Evolutionary conservation across 2,797 vertebrate genomes (phyloP).

Genomic region (Catharus ustulatus): DNA sequence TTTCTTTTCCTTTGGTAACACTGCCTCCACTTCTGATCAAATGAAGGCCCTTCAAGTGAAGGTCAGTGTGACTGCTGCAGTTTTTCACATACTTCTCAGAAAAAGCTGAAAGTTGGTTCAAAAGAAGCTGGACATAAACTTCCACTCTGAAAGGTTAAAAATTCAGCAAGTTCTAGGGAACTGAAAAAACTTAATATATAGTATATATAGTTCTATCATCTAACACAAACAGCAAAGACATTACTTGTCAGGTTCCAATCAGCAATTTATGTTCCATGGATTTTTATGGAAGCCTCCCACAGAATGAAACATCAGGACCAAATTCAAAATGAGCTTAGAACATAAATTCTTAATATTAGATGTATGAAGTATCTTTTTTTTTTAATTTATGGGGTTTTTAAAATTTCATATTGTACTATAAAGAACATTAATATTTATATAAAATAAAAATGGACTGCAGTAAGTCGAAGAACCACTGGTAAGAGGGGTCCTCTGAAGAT

Average conservation of each 20-base stretch:
- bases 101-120: background rate
- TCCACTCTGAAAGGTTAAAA: background rate
- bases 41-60: background rate
- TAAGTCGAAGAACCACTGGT: background rate
- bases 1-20: background rate
- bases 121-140: background rate
- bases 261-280: background rate
- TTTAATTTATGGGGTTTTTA: background rate
- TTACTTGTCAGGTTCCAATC: background rate
- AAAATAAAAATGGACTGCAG: background rate
- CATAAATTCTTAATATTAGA: background rate
- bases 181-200: background rate
- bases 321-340: background rate
- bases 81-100: background rate
- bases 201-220: background rate
- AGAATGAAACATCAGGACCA: background rate
- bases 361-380: background rate
- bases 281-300: background rate
- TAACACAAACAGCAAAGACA: background rate
- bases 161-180: background rate
- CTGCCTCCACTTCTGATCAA: background rate
- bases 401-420: background rate
- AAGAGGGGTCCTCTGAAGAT: background rate
- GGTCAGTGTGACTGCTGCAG: background rate
- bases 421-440: background rate